A percentile compares a stretch with the other conserved stretches of the same genome.
Conservation (phyloP, 2,888 invertebrate genomes). For the Drosophila ochracea region DNA sequence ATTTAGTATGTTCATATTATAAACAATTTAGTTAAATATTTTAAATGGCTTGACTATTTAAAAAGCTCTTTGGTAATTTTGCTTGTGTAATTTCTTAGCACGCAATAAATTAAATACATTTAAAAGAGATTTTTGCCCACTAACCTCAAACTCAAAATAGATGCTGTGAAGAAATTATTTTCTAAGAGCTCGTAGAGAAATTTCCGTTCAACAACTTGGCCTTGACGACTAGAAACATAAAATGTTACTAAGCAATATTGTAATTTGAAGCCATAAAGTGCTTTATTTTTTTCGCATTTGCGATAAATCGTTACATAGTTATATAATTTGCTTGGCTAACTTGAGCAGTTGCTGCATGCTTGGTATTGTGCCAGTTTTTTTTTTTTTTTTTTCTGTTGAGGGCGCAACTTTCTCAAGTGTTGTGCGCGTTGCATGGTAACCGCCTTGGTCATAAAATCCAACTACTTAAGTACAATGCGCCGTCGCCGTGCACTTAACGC, state of each 20-base stretch:
- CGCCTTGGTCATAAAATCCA: slow-evolving; percentile 64
- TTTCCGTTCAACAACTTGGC: slow-evolving; percentile 14
- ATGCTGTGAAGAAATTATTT: slow-evolving; percentile 4
- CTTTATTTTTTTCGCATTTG: neutral
- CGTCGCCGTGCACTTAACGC: slow-evolving; percentile 81
- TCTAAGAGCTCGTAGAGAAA: slow-evolving; percentile 2
- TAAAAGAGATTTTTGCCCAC: slow-evolving; percentile 8
- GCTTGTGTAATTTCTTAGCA: slow-evolving; percentile 4
- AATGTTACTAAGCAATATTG: slow-evolving; percentile 8
- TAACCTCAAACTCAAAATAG: slow-evolving; percentile 18
- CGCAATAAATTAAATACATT: slow-evolving; percentile 23
- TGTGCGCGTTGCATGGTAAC: slow-evolving; percentile 41
- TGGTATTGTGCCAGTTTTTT: slow-evolving; percentile 31
- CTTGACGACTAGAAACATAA: slow-evolving; percentile 9
- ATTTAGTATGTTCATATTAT: neutral
- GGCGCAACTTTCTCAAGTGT: slow-evolving; percentile 56
- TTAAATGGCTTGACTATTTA: neutral
- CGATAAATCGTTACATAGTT: slow-evolving; percentile 21
- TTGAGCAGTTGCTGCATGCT: slow-evolving; percentile 13
- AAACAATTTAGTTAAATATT: slow-evolving; percentile 2
- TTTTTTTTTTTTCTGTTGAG: neutral
- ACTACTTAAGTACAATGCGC: slow-evolving; percentile 77
- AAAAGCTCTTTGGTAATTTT: neutral
- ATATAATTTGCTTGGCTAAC: slow-evolving; percentile 36
- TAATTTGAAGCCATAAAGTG: neutral